phyloP scores from a whole-genome alignment of 37 sponge, comb jelly and placozoan genomes.

The Tethya wilhelma region DNA sequence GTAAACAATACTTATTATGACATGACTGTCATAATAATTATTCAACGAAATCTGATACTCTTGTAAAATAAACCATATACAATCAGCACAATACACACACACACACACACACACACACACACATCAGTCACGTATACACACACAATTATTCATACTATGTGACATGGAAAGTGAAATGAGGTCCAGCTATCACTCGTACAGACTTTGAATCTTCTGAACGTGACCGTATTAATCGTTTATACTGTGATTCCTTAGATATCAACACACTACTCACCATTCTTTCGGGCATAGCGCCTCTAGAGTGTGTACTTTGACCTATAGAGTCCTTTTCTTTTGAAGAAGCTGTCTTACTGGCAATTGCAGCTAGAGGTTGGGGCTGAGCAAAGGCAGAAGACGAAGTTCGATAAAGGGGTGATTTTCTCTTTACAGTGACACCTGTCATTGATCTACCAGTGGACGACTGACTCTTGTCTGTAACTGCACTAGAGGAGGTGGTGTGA shows the following conservation, averaged over 20 bases:
- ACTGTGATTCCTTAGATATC: background rate
- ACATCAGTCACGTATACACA: background rate
- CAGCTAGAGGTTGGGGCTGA: too few relatives aligned
- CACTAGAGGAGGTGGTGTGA: background rate
- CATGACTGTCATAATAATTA: too few relatives aligned
- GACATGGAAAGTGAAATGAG: conserved; percentile 28
- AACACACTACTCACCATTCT: background rate
- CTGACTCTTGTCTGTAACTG: background rate
- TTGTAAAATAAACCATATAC: background rate
- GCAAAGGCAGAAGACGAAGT: too few relatives aligned
- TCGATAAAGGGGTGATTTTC: too few relatives aligned
- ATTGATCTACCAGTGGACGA: background rate
- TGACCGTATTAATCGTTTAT: background rate
- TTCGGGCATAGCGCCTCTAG: background rate
- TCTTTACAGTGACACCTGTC: too few relatives aligned
- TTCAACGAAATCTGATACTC: too few relatives aligned
- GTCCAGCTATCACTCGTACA: background rate
- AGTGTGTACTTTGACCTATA: too few relatives aligned
- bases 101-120: conserved; percentile 6
- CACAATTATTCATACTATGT: conserved; percentile 8
- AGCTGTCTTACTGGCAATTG: too few relatives aligned
- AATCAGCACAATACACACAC: background rate
- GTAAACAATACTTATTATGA: background rate
- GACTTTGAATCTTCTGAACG: background rate
- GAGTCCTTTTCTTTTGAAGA: too few relatives aligned